Percentiles rank a stretch among this genome's conserved stretches.
Conservation (phyloP, 2,113 vertebrate genomes). For the human (Homo sapiens) region DNA sequence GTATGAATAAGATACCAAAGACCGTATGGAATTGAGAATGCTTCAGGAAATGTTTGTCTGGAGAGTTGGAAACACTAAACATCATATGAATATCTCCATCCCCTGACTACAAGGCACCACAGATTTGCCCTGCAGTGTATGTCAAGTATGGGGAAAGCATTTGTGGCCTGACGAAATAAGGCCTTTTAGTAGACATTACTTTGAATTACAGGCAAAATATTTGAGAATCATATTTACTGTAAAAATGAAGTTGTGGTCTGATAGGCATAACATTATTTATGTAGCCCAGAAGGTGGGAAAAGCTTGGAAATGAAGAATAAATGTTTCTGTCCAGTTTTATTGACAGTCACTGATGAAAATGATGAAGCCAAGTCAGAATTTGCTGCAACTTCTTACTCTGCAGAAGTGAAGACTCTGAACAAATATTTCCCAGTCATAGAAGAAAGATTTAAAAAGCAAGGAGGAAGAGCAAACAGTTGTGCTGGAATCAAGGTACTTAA, state of each 20-base stretch:
- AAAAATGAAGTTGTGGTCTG: not conserved
- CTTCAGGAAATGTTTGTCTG: not conserved
- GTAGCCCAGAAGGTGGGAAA: not conserved
- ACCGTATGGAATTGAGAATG: not conserved
- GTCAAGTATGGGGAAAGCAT: not conserved
- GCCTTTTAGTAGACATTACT: not conserved
- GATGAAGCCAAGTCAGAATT: not conserved
- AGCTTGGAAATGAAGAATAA: not conserved
- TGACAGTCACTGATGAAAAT: not conserved
- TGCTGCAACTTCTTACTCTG: not conserved
- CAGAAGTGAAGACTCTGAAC: not conserved
- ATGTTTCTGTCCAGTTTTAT: not conserved
- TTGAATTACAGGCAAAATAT: not conserved
- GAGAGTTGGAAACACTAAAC: not conserved
- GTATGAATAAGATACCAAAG: not conserved
- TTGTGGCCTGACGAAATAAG: not conserved
- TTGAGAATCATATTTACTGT: not conserved
- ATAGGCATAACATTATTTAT: not conserved
- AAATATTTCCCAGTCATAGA: not conserved
- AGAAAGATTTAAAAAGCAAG: not conserved
- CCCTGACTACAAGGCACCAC: not conserved
- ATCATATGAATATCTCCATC: accelerated
- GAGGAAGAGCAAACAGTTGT: not conserved
- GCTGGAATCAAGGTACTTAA: not conserved
- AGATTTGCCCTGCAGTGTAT: not conserved